Evolutionary conservation across 2,888 invertebrate species (phyloP), one percentile per base, ranked within the genome.

Genomic region (Campoletis raptor): DNA sequence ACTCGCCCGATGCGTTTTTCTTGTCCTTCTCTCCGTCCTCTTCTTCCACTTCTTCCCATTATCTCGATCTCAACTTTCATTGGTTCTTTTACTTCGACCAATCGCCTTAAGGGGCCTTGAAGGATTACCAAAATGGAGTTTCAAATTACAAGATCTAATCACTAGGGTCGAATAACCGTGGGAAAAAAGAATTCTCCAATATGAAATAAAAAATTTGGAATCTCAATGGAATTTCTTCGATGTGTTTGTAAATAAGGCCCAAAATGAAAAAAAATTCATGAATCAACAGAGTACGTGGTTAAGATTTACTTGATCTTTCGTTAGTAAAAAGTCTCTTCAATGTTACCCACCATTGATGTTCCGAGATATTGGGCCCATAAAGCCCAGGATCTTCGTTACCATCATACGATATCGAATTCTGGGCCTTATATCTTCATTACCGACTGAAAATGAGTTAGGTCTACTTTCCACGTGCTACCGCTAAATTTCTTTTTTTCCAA

Each of bases 1-100:
- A 93, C 89, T 86, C 91, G 90, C 36, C 83, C 83, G 73, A 86
- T 87, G 61, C 87, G 81, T 88, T 88, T 87, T 89, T 88, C 76
- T 85, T 72, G 77, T 78, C 54, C 83, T 82, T 67, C 69, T 54
- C 78, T 80, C 54, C 30, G n/a, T 40, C 36, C 48, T 45, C 66
- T 52, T 64, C 67, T 45, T 76, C 42, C 76, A 36, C 54, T 73
- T 83, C 77, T 79, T 76, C 36, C 57, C 37, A 66, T 61, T 30
- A 30, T 83, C 66, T 66, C 42, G 52, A 80, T 61, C 42, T 86
- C 67, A 81, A 74, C 85, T 83, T 70, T 69, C 40, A 61, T 78
- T 64, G 66, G 69, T 61, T 66, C 21, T 42, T 72, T 54, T 15
- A 36, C 24, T 78, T 54, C 18, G 36, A 54, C 18, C n/a, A 42